Percentiles rank a stretch among this genome's conserved stretches.
These are phyloP conservation scores for Epinephelus fuscoguttatus DNA, from an alignment of 2,113 vertebrate species.

Conservation along the genomic window DNA sequence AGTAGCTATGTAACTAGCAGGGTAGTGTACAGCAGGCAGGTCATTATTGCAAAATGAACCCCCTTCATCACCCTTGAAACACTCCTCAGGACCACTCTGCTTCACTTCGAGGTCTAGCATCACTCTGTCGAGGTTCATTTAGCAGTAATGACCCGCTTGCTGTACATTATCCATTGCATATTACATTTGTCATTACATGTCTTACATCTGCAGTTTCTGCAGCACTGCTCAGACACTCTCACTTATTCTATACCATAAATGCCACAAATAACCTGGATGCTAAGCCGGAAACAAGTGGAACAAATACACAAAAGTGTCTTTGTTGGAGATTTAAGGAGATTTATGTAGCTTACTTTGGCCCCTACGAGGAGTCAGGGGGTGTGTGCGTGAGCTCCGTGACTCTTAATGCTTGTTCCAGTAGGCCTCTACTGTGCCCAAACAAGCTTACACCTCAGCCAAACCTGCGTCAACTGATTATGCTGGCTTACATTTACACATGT, in stretches of 20 bases:
- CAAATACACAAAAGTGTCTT: constrained; percentile 74
- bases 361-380: constrained; percentile 53
- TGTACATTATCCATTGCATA: too few species aligned
- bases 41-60: too few species aligned
- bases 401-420: constrained; percentile 43
- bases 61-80: too few species aligned
- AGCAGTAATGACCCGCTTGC: too few species aligned
- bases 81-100: too few species aligned
- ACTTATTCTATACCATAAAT: constrained; percentile 31
- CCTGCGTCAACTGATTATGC: constrained; percentile 43
- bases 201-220: constrained; percentile 6
- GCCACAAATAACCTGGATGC: constrained; percentile 44
- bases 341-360: constrained; percentile 72
- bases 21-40: too few species aligned
- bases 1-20: too few species aligned
- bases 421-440: constrained; percentile 58
- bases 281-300: constrained; percentile 71
- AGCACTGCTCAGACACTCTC: constrained; percentile 9
- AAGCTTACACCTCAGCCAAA: constrained; percentile 62
- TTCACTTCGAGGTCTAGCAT: too few species aligned
- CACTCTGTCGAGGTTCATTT: too few species aligned
- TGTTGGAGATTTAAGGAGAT: constrained; percentile 77
- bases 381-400: constrained; percentile 29
- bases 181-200: constrained; percentile 8
- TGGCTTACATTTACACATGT: constrained; percentile 29